phyloP scores from a whole-genome alignment of 2,888 invertebrate genomes.

The Hydriomena furcata region DNA sequence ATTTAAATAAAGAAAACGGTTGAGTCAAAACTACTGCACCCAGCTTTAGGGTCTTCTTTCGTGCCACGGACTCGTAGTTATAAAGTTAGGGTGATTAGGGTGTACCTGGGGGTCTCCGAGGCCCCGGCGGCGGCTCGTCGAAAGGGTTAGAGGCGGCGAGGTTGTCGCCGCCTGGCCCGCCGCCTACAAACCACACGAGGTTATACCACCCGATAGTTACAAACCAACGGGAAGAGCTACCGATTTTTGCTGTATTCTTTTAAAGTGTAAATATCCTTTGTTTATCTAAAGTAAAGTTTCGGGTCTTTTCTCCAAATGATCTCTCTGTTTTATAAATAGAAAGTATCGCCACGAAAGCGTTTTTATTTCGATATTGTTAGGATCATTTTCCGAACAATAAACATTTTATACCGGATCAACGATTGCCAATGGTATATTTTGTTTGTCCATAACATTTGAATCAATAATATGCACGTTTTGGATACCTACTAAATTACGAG shows the following conservation, averaged over 20 bases:
- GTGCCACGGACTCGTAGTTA: not conserved
- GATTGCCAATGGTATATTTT: not conserved
- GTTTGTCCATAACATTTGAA: too few relatives aligned
- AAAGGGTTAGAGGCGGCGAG: slow-evolving; percentile 94
- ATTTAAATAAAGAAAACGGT: too few relatives aligned
- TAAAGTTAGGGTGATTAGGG: slow-evolving; percentile 43
- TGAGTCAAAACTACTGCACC: too few relatives aligned
- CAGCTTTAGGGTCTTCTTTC: too few relatives aligned
- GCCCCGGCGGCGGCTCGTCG: slow-evolving; percentile 89
- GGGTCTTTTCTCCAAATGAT: too few relatives aligned
- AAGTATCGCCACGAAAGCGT: too few relatives aligned
- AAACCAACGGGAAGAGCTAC: slow-evolving; percentile 40
- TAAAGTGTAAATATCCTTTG: not conserved
- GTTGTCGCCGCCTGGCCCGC: slow-evolving; percentile 86
- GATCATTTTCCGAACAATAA: too few relatives aligned
- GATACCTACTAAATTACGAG: not conserved
- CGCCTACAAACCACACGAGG: slow-evolving; percentile 73
- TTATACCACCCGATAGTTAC: slow-evolving; percentile 45
- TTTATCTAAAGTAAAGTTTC: too few relatives aligned
- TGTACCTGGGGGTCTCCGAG: slow-evolving; percentile 80
- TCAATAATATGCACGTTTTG: too few relatives aligned
- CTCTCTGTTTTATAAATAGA: too few relatives aligned
- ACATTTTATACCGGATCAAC: too few relatives aligned
- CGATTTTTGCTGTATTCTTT: slow-evolving; percentile 13
- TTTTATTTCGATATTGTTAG: too few relatives aligned